Conservation (phyloP, 2,113 vertebrate species). For the Clarias batrachus region DNA sequence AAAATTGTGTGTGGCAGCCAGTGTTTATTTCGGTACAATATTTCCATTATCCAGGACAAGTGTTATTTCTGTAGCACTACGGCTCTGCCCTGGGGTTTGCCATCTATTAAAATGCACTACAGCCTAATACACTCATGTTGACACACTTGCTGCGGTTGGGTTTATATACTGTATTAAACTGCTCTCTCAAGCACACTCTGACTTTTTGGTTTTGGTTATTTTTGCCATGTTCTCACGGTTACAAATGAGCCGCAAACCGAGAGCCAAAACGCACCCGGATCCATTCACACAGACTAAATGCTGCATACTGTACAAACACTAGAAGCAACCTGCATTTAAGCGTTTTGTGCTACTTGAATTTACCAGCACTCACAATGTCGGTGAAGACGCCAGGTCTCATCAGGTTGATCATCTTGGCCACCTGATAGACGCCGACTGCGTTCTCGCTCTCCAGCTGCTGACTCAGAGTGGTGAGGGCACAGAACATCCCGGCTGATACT, state of each 20-base stretch:
- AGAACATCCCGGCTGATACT: constrained; percentile 85
- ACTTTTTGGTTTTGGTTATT: not conserved
- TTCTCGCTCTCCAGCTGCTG: constrained; percentile 89
- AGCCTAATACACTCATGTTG: not conserved
- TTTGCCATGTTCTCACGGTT: not conserved
- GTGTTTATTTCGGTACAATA: not conserved
- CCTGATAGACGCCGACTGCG: constrained; percentile 88
- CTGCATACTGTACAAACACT: not conserved
- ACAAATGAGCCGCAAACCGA: not conserved
- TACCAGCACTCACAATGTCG: constrained; percentile 81
- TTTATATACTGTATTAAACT: not conserved
- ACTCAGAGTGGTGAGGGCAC: constrained; percentile 85
- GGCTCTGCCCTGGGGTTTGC: not conserved
- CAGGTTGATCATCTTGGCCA: constrained; percentile 93
- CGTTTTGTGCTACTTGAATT: not conserved
- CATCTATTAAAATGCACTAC: not conserved
- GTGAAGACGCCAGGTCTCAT: constrained; percentile 92
- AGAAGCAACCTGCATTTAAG: not conserved
- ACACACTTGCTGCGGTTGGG: not conserved
- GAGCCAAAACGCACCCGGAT: not conserved
- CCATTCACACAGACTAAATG: not conserved
- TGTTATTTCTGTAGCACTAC: not conserved
- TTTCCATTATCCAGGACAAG: not conserved
- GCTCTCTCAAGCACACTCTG: not conserved
- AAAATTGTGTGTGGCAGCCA: not conserved